A percentile compares a stretch with the other conserved stretches of the same genome.
Conservation (phyloP, 2,113 vertebrate genomes). For the Apteryx mantelli region DNA sequence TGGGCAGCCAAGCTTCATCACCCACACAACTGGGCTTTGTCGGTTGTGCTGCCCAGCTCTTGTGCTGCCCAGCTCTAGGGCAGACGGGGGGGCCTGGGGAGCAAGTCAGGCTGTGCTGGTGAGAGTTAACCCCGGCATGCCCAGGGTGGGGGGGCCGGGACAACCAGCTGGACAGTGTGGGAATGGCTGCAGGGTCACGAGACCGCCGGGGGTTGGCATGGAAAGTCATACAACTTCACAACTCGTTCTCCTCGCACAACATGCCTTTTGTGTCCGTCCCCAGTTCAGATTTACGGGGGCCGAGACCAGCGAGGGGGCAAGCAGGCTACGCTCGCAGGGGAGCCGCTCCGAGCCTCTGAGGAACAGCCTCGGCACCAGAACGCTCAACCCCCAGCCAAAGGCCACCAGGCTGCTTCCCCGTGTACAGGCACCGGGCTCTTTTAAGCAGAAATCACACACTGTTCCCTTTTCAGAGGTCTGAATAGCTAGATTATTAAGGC, state of each 20-base stretch:
- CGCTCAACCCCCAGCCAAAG: background rate
- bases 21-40: background rate
- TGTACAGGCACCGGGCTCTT: rapidly evolving
- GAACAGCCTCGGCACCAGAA: rapidly evolving
- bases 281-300: background rate
- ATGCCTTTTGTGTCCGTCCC: conserved; percentile 37
- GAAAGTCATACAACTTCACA: background rate
- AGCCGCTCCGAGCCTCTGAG: background rate
- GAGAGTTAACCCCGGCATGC: background rate
- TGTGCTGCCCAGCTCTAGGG: rapidly evolving
- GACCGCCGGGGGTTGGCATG: background rate
- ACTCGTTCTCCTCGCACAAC: conserved; percentile 38
- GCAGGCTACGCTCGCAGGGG: background rate
- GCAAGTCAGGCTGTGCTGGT: background rate
- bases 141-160: background rate
- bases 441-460: background rate
- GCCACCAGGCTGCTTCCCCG: background rate
- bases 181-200: conserved; percentile 46
- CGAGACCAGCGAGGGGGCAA: background rate
- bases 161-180: background rate
- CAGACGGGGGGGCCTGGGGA: background rate
- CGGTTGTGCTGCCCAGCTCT: rapidly evolving
- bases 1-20: background rate
- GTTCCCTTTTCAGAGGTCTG: background rate
- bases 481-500: rapidly evolving